Base-by-base conservation (phyloP, 2,888 invertebrate genomes). In the Reticulitermes lucifugus region DNA sequence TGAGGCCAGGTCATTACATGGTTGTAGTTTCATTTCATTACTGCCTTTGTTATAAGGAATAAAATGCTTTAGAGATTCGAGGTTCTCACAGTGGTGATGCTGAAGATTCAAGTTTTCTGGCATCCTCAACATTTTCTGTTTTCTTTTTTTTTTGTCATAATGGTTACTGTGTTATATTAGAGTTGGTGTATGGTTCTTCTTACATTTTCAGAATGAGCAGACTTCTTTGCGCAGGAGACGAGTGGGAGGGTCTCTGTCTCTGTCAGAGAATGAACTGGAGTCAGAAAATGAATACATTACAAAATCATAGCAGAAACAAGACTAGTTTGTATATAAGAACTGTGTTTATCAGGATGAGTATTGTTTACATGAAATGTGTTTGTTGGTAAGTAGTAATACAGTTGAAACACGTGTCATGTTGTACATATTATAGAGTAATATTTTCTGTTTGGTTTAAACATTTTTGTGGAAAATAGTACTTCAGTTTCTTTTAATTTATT, bases 201-300 rank as follows among this genome's bases (percentile, higher is more conserved):
- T 55, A 25, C 25, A 25, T 65, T 75, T 85, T 46, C 73, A 22
- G 79, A 65, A 14, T 25, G 81, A 81, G 22, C 43, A 60, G 43
- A 43, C 81, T 22, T 79, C 79, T 14, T 41, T 93, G 71, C 92
- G 94, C 86, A 90, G 93, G 12, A 92, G 95, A 41, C 93, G 96
- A 88, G 94, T 95, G 29, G 96, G 96, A 22, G 96, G 96, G 77
- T 96, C 96, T 2, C 92, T 96, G 22, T 96, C 96, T 7, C 91
- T 96, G 0, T 97, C 96, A 0, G 97, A 97, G 89, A 96, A 96
- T 88, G 97, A 97, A 90, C 92, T 96, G 86, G 71, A 83, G 46
- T 83, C 73, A 41, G 75, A 83, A 35, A 81, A 9, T 81, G 81
- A 70, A 59, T 81, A 65, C 18, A 14, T 51, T 25, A 70, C n/a